phyloP scores from a whole-genome alignment of 1,140 invertebrate genomes.

The Subanguina moxae region DNA sequence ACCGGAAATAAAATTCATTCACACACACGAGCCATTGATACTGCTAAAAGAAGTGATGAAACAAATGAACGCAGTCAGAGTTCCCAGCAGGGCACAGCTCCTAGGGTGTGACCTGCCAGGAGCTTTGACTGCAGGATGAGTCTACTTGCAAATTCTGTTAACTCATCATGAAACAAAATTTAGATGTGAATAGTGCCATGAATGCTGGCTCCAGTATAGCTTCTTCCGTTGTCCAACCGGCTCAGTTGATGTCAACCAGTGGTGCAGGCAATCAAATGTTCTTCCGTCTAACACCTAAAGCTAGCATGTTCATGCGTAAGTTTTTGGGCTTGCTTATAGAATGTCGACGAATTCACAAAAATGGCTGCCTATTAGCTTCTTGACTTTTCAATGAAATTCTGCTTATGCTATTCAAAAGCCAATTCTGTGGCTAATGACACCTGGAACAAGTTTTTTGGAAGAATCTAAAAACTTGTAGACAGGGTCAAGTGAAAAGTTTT shows the following conservation, averaged over 20 bases:
- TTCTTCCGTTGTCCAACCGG: not conserved
- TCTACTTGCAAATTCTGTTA: not conserved
- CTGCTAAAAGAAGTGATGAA: not conserved
- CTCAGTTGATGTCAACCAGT: not conserved
- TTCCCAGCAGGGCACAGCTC: too few species aligned
- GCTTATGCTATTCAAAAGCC: too few species aligned
- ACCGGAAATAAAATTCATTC: slow-evolving; percentile 3
- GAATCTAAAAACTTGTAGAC: too few species aligned
- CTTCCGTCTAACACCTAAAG: not conserved
- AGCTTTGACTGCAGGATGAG: too few species aligned
- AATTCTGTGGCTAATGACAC: too few species aligned
- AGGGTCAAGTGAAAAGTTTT: too few species aligned
- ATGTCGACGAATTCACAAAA: too few species aligned
- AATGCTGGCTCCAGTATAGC: not conserved
- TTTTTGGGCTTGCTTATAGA: too few species aligned
- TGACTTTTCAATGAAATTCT: too few species aligned
- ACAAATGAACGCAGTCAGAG: not conserved
- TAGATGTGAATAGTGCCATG: not conserved
- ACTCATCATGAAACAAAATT: not conserved
- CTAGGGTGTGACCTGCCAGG: too few species aligned
- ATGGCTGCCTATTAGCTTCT: too few species aligned
- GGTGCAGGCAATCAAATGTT: not conserved
- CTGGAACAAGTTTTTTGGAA: too few species aligned
- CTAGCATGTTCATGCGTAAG: not conserved
- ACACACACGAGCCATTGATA: not conserved